Percentiles rank a stretch among this genome's conserved stretches.
Conservation (phyloP, 1,140 invertebrate species). For the Camponotus floridanus region DNA sequence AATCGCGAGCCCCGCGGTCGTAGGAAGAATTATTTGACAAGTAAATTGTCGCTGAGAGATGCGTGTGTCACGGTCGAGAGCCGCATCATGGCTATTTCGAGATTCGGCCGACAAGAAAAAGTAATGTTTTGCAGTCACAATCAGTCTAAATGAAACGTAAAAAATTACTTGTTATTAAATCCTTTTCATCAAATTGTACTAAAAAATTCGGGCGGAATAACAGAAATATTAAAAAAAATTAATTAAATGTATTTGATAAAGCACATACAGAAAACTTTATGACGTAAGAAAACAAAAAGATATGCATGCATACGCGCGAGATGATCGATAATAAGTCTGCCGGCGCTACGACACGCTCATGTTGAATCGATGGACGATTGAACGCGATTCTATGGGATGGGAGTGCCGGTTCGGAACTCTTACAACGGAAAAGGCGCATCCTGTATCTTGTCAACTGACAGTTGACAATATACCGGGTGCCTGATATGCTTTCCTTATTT, state of each 20-base stretch:
- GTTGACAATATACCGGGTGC: conserved; percentile 76
- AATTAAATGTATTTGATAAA: not conserved
- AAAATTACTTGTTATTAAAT: not conserved
- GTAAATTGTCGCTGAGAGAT: conserved; percentile 68
- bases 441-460: conserved; percentile 77
- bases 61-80: conserved; percentile 48
- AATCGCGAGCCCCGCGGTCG: conserved; percentile 64
- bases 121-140: not conserved
- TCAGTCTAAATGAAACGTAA: not conserved
- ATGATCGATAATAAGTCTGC: conserved; percentile 70
- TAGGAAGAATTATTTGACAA: conserved; percentile 68
- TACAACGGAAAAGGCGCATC: conserved; percentile 77
- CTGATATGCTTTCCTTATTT: conserved; percentile 35
- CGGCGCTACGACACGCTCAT: conserved; percentile 66
- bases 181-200: too few relatives aligned
- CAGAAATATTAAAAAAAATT: not conserved
- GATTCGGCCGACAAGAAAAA: conserved; percentile 33
- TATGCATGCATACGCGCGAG: not conserved
- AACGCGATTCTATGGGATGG: conserved; percentile 77
- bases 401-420: conserved; percentile 75
- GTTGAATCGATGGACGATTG: conserved; percentile 76
- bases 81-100: conserved; percentile 35
- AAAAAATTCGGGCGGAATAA: not conserved
- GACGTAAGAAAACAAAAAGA: conserved; percentile 18
- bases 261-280: not conserved